phyloP scores from a whole-genome alignment of 2,113 vertebrate genomes.

The Phaethornis superciliosus region DNA sequence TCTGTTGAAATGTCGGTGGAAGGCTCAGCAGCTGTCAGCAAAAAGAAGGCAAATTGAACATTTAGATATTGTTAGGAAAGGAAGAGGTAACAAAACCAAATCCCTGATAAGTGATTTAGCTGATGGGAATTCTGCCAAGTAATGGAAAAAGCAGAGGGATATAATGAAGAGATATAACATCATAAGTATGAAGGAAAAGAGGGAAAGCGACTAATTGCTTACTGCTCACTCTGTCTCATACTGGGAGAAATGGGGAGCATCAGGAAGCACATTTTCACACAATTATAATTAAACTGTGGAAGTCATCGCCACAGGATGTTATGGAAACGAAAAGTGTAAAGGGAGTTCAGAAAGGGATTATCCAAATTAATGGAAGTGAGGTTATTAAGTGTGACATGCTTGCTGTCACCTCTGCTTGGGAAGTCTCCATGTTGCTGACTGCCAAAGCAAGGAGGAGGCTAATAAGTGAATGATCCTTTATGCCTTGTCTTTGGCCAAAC shows the following conservation, averaged over 20 bases:
- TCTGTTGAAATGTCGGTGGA: not conserved
- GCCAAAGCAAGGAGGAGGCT: not conserved
- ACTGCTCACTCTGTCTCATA: not conserved
- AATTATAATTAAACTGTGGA: slow-evolving; percentile 39
- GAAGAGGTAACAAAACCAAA: not conserved
- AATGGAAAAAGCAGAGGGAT: not conserved
- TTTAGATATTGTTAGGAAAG: not conserved
- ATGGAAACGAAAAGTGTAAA: slow-evolving; percentile 18
- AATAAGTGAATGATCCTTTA: not conserved
- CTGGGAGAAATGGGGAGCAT: not conserved
- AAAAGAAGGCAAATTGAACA: rapidly evolving
- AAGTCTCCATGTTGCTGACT: not conserved
- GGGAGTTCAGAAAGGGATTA: slow-evolving; percentile 51
- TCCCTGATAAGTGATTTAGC: not conserved
- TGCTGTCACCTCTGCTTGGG: not conserved
- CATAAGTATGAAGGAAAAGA: not conserved
- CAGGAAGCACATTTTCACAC: not conserved
- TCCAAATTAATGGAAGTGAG: not conserved
- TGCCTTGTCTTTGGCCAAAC: not conserved
- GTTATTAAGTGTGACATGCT: not conserved
- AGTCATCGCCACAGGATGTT: slow-evolving; percentile 60
- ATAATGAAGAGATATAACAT: not conserved
- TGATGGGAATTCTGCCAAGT: not conserved
- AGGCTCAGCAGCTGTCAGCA: not conserved
- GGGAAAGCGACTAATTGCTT: not conserved